Evolutionary conservation across 2,113 vertebrate genomes (phyloP), one percentile per base, ranked within the genome.

Genomic region (Crotalus horridus): DNA sequence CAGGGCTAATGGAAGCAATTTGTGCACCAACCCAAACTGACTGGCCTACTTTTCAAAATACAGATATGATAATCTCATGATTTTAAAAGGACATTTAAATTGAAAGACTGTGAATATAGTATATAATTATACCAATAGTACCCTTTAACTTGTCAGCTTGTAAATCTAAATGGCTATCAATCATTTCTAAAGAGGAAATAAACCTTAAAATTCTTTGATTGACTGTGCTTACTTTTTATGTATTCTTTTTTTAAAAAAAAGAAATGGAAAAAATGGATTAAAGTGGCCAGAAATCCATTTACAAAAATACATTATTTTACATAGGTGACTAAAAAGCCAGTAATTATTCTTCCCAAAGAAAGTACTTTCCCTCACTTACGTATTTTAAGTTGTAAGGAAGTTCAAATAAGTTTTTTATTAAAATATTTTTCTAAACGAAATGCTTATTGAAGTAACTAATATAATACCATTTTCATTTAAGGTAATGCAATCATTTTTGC

Each of bases 21-120:
- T 98, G 98, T 98, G 97, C 97, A 98, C 98, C 97, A 98, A 97
- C 97, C 97, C 97, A 98, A 98, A 98, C 97, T 97, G 97, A 97
- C 97, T 98, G 98, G 98, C 97, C 98, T 97, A 97, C 97, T 98
- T 98, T 98, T 98, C 97, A 97, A 98, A 98, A 98, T 98, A 98
- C 98, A 98, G 97, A 97, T 98, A 98, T 98, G 97, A 98, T 98
- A 98, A 98, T 98, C 97, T 98, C 96, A 96, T 20, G 97, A 97
- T 98, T 98, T 98, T 98, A 98, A 98, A 98, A 98, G 98, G 98
- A 98, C 98, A 98, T 98, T 98, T 98, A 98, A 98, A 98, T 98
- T 98, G 98, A 98, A 98, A 98, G 97, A 97, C 98, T 98, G 98
- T 98, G 98, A 98, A 98, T 98, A 98, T 98, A 98, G 97, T 98